phyloP scores from a whole-genome alignment of 2,888 invertebrate species.

The Heteromyza rotundicornis region DNA sequence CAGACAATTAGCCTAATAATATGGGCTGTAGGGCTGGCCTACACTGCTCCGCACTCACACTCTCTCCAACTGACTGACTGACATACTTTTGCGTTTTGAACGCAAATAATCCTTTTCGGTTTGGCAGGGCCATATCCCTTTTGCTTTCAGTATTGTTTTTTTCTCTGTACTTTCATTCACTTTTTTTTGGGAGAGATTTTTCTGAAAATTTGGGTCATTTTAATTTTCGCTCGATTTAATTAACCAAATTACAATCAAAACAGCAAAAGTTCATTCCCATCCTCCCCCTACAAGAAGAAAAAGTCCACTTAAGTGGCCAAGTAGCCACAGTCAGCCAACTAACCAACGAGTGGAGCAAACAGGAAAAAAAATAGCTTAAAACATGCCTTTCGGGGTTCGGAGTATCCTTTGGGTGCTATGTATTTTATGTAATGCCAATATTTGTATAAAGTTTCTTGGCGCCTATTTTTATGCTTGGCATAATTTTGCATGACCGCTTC shows the following conservation, averaged over 20 bases:
- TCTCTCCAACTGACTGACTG: too few species aligned
- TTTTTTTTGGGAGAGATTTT: too few species aligned
- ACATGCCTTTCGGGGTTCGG: too few species aligned
- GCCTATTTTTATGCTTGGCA: slow-evolving; percentile 18
- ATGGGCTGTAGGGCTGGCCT: slow-evolving; percentile 34
- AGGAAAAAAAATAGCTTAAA: too few species aligned
- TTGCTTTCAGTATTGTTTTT: too few species aligned
- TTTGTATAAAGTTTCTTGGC: slow-evolving; percentile 16
- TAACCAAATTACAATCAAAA: slow-evolving; percentile 41
- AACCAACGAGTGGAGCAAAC: not conserved
- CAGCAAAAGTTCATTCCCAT: not conserved
- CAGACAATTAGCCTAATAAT: slow-evolving; percentile 52
- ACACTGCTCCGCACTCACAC: too few species aligned
- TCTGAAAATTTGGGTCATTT: slow-evolving; percentile 39
- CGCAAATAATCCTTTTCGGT: too few species aligned
- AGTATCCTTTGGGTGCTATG: not conserved
- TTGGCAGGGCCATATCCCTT: too few species aligned
- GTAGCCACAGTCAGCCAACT: not conserved
- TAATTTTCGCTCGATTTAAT: slow-evolving; percentile 46
- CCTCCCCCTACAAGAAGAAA: too few species aligned
- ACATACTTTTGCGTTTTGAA: too few species aligned
- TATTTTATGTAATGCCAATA: not conserved
- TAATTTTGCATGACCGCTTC: slow-evolving; percentile 7
- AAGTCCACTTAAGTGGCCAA: not conserved
- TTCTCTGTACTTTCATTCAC: too few species aligned